Percentiles rank a stretch among this genome's conserved stretches.
These are phyloP conservation scores for Ormyrus pomaceus DNA, from an alignment of 2,888 invertebrate species.

Conservation along the genomic window DNA sequence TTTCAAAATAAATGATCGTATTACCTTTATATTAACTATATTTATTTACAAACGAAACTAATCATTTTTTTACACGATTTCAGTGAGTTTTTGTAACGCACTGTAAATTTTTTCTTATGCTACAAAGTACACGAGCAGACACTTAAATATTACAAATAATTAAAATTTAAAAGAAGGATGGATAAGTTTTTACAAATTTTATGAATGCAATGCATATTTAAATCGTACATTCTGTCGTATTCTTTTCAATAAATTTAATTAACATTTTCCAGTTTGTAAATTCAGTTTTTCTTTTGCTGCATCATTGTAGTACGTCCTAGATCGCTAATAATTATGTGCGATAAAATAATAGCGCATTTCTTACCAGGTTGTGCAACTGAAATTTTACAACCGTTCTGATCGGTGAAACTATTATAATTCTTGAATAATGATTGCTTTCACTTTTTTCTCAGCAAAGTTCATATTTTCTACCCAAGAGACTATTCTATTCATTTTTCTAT, in stretches of 20 bases:
- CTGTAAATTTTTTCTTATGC: too few relatives aligned
- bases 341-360: conserved; percentile 23
- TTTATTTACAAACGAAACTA: too few relatives aligned
- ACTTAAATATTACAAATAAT: neutral
- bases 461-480: neutral
- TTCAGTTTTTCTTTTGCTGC: too few relatives aligned
- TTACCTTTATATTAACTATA: too few relatives aligned
- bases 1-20: too few relatives aligned
- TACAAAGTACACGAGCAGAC: neutral
- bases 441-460: conserved; percentile 20
- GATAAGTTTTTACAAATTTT: neutral
- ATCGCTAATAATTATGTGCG: neutral
- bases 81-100: too few relatives aligned
- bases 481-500: neutral
- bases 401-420: conserved; percentile 43
- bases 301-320: too few relatives aligned
- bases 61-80: too few relatives aligned
- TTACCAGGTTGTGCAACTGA: conserved; percentile 30
- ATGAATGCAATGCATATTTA: neutral
- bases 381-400: conserved; percentile 27
- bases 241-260: too few relatives aligned
- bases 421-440: conserved; percentile 48
- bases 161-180: neutral
- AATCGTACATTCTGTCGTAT: neutral
- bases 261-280: too few relatives aligned